Conservation (phyloP, 2,113 vertebrate genomes). For the Romanogobio albipinnatus region DNA sequence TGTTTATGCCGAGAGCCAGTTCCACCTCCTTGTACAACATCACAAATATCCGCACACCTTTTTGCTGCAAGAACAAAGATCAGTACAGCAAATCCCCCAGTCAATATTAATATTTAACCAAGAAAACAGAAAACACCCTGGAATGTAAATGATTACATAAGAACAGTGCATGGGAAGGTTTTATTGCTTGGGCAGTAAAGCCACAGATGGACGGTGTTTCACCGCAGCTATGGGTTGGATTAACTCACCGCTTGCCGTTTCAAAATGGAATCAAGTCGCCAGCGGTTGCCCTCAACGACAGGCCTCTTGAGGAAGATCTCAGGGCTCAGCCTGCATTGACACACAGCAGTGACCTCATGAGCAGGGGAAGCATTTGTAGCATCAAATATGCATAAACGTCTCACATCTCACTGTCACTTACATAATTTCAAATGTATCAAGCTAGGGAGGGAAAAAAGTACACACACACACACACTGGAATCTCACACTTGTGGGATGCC, state of each 20-base stretch:
- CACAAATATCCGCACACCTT: slow-evolving; percentile 91
- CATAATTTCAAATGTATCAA: slow-evolving; percentile 8
- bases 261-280: slow-evolving; percentile 91
- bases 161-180: background rate
- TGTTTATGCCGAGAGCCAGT: slow-evolving; percentile 95
- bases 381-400: slow-evolving; percentile 35
- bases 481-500: slow-evolving; percentile 5
- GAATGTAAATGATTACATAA: background rate
- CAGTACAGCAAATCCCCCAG: background rate
- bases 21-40: slow-evolving; percentile 98
- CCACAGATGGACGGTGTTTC: background rate
- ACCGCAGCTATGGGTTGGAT: background rate
- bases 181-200: background rate
- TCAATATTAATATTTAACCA: slow-evolving; percentile 28
- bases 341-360: slow-evolving; percentile 17
- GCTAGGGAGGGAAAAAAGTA: background rate
- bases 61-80: slow-evolving; percentile 77
- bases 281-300: slow-evolving; percentile 93
- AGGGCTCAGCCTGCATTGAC: slow-evolving; percentile 74
- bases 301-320: slow-evolving; percentile 85
- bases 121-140: background rate
- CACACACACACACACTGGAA: slow-evolving; percentile 3
- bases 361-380: slow-evolving; percentile 9
- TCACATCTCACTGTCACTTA: background rate
- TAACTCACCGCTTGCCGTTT: slow-evolving; percentile 90